Percentiles rank a stretch among this genome's conserved stretches.
Conservation (phyloP, 2,888 invertebrate species). For the Dolichomitus sp. region DNA sequence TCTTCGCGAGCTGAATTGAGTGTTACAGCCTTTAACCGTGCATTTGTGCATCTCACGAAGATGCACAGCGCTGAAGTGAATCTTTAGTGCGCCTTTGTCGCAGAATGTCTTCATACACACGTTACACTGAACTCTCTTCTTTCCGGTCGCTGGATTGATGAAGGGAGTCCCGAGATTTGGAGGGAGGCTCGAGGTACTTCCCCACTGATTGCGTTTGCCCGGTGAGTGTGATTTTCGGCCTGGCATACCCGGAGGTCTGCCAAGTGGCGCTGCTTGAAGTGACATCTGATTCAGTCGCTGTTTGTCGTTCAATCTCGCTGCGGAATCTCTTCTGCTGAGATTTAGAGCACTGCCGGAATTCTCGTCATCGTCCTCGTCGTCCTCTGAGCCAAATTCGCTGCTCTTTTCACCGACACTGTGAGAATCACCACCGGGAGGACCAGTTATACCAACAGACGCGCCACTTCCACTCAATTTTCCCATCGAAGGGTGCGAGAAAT, state of each 20-base stretch:
- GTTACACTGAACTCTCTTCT: slow-evolving; percentile 99
- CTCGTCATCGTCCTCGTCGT: slow-evolving; percentile 89
- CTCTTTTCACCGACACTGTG: slow-evolving; percentile 86
- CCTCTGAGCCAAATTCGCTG: slow-evolving; percentile 88
- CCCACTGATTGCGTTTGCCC: slow-evolving; percentile 89
- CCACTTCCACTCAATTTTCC: slow-evolving; percentile 75
- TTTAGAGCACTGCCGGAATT: slow-evolving; percentile 90
- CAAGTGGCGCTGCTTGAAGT: slow-evolving; percentile 83
- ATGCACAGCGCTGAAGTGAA: slow-evolving; percentile 99
- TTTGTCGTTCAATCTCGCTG: slow-evolving; percentile 69
- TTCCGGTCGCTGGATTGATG: slow-evolving; percentile 97
- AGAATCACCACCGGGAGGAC: slow-evolving; percentile 74
- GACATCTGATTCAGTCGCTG: slow-evolving; percentile 81
- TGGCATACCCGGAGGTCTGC: slow-evolving; percentile 87
- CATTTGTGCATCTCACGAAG: slow-evolving; percentile 99
- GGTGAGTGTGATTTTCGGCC: slow-evolving; percentile 91
- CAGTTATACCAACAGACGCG: slow-evolving; percentile 72
- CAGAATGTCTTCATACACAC: slow-evolving; percentile 99
- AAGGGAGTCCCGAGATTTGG: slow-evolving; percentile 95
- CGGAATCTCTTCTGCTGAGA: slow-evolving; percentile 88
- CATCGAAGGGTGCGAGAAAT: slow-evolving; percentile 81
- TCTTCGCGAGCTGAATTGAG: slow-evolving; percentile 99
- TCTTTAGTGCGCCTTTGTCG: slow-evolving; percentile 99
- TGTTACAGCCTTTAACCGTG: slow-evolving; percentile 99
- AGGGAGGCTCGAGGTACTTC: slow-evolving; percentile 91